phyloP scores from a whole-genome alignment of 2,797 vertebrate species.

The Catamblyrhynchus diadema region DNA sequence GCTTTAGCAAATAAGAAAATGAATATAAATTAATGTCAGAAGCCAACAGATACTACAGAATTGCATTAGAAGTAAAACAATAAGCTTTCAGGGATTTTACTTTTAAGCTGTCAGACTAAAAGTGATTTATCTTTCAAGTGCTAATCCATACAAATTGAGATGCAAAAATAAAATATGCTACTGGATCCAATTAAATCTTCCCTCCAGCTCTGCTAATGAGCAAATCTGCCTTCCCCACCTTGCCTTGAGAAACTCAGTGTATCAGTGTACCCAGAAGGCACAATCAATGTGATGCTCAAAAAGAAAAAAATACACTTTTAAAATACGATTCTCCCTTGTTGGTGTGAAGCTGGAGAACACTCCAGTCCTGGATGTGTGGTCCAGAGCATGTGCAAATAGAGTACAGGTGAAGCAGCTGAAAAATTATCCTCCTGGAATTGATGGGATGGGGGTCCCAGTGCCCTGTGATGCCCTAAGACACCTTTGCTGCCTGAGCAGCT shows the following conservation, averaged over 20 bases:
- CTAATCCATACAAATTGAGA: slow-evolving; percentile 61
- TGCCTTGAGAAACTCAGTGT: background rate
- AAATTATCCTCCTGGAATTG: background rate
- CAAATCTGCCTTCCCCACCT: slow-evolving; percentile 25
- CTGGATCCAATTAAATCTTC: slow-evolving; percentile 55
- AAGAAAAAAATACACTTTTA: background rate
- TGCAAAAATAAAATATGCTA: slow-evolving; percentile 59
- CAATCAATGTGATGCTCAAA: background rate
- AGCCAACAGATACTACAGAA: slow-evolving; percentile 47
- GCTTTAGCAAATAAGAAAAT: slow-evolving; percentile 52
- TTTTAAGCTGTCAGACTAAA: slow-evolving; percentile 51
- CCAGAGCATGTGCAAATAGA: background rate
- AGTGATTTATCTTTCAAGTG: slow-evolving; percentile 50
- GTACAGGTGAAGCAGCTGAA: background rate
- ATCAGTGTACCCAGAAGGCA: background rate
- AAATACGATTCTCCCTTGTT: background rate
- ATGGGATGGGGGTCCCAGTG: background rate
- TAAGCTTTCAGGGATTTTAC: slow-evolving; percentile 51
- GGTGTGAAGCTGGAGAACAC: background rate
- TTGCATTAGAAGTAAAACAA: slow-evolving; percentile 44
- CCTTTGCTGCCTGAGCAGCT: background rate
- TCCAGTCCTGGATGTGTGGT: background rate
- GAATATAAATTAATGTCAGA: slow-evolving; percentile 48
- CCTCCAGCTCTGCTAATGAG: slow-evolving; percentile 33
- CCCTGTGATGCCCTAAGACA: background rate